Evolutionary conservation across 2,888 invertebrate species (phyloP), one percentile per base, ranked within the genome.

Genomic region (Harpalus rubripes): DNA sequence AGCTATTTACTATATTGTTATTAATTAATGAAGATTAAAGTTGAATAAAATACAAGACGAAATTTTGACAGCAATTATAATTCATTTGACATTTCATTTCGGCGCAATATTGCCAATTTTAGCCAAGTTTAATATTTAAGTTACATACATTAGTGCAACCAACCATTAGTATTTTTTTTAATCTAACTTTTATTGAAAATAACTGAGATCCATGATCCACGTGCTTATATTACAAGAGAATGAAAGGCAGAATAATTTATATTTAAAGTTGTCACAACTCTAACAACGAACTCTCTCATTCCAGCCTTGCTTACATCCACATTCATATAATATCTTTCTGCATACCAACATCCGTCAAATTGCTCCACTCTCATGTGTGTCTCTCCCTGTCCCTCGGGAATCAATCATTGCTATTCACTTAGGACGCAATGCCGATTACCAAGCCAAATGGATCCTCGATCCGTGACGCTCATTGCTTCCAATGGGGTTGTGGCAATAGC

Each of bases 331-430:
- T 68, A 68, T 68, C 39, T 68, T 68, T 68, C 68, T 68, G n/a
- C 68, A 68, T 68, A 68, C 39, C 68, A 39, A 32, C 68, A 68
- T 68, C 68, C 68, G 68, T 68, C 68, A 68, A 68, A 68, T 68
- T 68, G 12, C 39, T 68, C 63, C 16, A 18, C 63, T 63, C 63
- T 59, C 16, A 32, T 32, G 6, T 32, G 32, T 32, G 39, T 32
- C 68, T 68, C n/a, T 68, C 68, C n/a, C 68, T 39, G 68, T 68
- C 68, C n/a, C n/a, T 68, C 68, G n/a, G 68, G 41, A 68, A 68
- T 68, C 68, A 68, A 68, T 68, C 68, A 68, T 68, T 39, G 68
- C 68, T 39, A 68, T 68, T 68, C 68, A 68, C 68, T 68, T n/a
- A 68, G 32, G 15, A n/a, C 39, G 68, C 39, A 32, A 39, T 68